These are phyloP conservation scores for Plagodis dolabraria DNA, from an alignment of 2,888 invertebrate genomes.

Conservation along the genomic window DNA sequence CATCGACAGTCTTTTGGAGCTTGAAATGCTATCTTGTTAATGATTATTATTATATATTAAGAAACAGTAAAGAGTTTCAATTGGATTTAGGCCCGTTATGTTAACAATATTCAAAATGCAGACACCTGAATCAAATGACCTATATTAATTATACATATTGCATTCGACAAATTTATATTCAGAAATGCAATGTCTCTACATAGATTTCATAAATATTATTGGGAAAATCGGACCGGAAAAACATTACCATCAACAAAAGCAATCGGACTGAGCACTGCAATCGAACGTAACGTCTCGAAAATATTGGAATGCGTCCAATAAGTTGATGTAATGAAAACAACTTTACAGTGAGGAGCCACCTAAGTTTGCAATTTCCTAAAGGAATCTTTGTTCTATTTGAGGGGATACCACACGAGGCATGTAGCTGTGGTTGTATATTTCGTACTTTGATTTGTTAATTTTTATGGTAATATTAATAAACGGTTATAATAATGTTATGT, in stretches of 20 bases:
- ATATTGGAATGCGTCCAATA: slow-evolving; percentile 81
- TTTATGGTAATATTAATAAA: background rate
- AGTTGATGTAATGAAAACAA: slow-evolving; percentile 80
- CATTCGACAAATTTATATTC: too few species aligned
- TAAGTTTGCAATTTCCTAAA: slow-evolving; percentile 76
- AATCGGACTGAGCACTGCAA: slow-evolving; percentile 63
- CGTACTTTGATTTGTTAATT: background rate
- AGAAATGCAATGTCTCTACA: too few species aligned
- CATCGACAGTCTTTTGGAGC: too few species aligned
- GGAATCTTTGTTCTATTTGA: slow-evolving; percentile 73
- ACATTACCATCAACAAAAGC: slow-evolving; percentile 63
- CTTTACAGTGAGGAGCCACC: slow-evolving; percentile 63
- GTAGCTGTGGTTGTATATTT: background rate
- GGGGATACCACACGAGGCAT: slow-evolving; percentile 36
- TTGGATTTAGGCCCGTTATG: too few species aligned
- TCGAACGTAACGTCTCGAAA: slow-evolving; percentile 73
- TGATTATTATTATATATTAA: too few species aligned
- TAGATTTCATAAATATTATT: slow-evolving; percentile 29
- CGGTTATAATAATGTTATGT: too few species aligned
- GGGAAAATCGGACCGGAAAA: slow-evolving; percentile 43
- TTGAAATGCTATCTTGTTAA: too few species aligned
- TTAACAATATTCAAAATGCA: too few species aligned
- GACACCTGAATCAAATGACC: too few species aligned
- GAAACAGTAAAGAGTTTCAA: too few species aligned
- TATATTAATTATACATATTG: too few species aligned